phyloP scores from a whole-genome alignment of 2,888 invertebrate species.

The Morinoia aosen region DNA sequence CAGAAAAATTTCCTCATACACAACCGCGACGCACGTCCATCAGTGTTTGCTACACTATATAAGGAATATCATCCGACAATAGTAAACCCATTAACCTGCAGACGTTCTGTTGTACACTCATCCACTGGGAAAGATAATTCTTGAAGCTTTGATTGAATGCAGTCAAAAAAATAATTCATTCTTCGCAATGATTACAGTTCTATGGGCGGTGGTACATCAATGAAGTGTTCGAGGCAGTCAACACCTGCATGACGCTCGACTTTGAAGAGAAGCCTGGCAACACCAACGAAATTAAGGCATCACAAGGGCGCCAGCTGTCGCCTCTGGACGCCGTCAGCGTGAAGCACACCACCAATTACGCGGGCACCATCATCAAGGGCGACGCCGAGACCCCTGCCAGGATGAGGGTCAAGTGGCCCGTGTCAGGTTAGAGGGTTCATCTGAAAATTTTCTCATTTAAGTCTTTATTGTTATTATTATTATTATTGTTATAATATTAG shows the following conservation, averaged over 20 bases:
- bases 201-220: slow-evolving; percentile 50
- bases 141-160: too few species aligned
- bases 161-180: too few species aligned
- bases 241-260: slow-evolving; percentile 51
- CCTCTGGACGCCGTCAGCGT: slow-evolving; percentile 4
- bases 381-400: neutral
- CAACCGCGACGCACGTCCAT: too few species aligned
- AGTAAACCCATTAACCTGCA: too few species aligned
- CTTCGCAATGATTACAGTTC: neutral
- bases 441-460: too few species aligned
- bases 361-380: slow-evolving; percentile 42
- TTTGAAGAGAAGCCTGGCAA: neutral
- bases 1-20: too few species aligned
- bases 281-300: slow-evolving; percentile 16
- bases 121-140: too few species aligned
- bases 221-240: slow-evolving; percentile 29
- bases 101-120: too few species aligned
- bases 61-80: too few species aligned
- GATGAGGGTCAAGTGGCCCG: slow-evolving; percentile 49
- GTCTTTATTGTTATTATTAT: too few species aligned
- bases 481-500: too few species aligned
- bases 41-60: too few species aligned
- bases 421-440: neutral
- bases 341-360: slow-evolving; percentile 50
- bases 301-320: slow-evolving; percentile 43